phyloP scores from a whole-genome alignment of 35 echinoderm and acorn worm genomes.

The Holothuria glaberrima region DNA sequence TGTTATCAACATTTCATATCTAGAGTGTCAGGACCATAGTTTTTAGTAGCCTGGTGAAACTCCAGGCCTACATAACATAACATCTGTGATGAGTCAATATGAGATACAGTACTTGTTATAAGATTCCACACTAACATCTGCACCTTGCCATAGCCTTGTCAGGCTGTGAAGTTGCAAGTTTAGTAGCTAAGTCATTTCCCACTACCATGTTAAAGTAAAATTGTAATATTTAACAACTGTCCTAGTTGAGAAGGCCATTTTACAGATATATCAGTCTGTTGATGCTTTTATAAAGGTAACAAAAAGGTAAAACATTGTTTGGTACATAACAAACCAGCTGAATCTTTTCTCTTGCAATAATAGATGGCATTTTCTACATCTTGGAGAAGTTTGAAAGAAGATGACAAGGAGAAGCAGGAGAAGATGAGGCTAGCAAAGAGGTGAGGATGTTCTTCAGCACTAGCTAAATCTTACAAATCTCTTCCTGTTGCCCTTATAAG shows the following conservation, averaged over 20 bases:
- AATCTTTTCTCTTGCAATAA: slow-evolving; percentile 19
- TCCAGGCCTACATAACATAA: too few species aligned
- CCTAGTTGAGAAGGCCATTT: background rate
- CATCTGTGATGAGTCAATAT: too few species aligned
- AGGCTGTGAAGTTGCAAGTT: background rate
- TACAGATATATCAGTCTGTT: background rate
- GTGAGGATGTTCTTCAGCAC: slow-evolving; percentile 21
- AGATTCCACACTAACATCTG: too few species aligned
- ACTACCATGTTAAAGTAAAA: background rate
- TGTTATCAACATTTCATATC: too few species aligned
- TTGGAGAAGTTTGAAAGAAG: slow-evolving; percentile 71
- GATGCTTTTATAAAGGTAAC: background rate
- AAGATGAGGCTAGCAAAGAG: slow-evolving; percentile 82
- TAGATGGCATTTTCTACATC: slow-evolving; percentile 90
- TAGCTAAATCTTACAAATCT: too few species aligned
- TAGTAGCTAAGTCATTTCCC: background rate
- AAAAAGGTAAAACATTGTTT: background rate
- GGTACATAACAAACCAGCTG: background rate
- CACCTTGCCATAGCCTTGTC: too few species aligned
- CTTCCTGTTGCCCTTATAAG: background rate
- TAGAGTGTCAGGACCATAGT: too few species aligned
- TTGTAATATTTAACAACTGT: background rate
- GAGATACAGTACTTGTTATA: too few species aligned
- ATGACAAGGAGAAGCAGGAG: slow-evolving; percentile 65
- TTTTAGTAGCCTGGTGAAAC: too few species aligned